These are phyloP conservation scores for Troilus luridus DNA, from an alignment of 2,888 invertebrate genomes.

Conservation along the genomic window DNA sequence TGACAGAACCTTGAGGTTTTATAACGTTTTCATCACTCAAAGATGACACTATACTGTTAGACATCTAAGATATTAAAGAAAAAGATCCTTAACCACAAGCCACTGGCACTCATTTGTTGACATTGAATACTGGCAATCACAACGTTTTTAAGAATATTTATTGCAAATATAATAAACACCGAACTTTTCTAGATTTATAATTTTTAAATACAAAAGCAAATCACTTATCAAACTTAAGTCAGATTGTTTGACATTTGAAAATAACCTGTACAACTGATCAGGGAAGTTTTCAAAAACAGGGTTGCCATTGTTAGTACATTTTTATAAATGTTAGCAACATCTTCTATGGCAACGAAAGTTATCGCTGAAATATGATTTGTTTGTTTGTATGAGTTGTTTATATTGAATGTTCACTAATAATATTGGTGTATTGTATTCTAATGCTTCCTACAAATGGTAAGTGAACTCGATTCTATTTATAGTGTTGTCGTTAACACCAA, in stretches of 20 bases:
- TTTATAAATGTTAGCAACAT: not conserved
- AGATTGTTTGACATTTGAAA: not conserved
- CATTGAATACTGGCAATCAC: not conserved
- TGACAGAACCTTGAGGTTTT: slow-evolving; percentile 15
- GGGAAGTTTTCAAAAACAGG: not conserved
- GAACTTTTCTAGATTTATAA: not conserved
- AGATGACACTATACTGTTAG: slow-evolving; percentile 41
- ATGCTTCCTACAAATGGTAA: not conserved
- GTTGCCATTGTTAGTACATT: slow-evolving; percentile 3
- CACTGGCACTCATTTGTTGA: not conserved
- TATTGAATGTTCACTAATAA: not conserved
- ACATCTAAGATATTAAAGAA: slow-evolving; percentile 31
- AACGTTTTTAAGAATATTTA: not conserved
- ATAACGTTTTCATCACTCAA: slow-evolving; percentile 3
- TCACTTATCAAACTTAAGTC: not conserved
- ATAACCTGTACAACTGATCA: not conserved
- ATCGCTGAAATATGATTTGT: not conserved
- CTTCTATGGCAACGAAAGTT: slow-evolving; percentile 13
- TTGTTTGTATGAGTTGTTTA: not conserved
- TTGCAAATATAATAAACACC: not conserved
- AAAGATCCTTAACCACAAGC: not conserved
- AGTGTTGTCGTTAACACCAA: not conserved
- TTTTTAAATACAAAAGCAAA: not conserved
- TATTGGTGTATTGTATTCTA: not conserved
- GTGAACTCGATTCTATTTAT: not conserved